These are phyloP conservation scores for Sisor rabdophorus DNA, from an alignment of 2,113 vertebrate species.

Conservation along the genomic window DNA sequence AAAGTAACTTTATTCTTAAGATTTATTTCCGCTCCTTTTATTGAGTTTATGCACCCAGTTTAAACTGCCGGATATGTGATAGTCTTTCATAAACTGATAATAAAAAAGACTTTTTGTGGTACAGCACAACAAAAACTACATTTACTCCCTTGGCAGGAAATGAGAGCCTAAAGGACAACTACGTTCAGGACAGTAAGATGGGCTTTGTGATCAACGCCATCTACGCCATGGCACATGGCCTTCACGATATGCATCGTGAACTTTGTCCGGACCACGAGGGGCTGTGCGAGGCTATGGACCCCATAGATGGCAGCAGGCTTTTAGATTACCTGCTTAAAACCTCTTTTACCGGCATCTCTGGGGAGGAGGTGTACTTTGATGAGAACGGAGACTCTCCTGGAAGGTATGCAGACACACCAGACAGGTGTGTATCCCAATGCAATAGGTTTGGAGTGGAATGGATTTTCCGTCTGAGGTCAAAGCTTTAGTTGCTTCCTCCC, in stretches of 20 bases:
- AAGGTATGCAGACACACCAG: slow-evolving; percentile 69
- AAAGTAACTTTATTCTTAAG: not conserved
- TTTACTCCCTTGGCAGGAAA: slow-evolving; percentile 70
- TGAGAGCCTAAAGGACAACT: slow-evolving; percentile 92
- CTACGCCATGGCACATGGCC: slow-evolving; percentile 95
- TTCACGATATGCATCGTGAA: slow-evolving; percentile 90
- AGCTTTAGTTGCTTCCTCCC: slow-evolving; percentile 55
- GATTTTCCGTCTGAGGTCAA: slow-evolving; percentile 57
- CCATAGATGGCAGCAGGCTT: slow-evolving; percentile 92
- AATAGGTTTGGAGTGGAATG: slow-evolving; percentile 67
- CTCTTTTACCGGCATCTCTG: slow-evolving; percentile 88
- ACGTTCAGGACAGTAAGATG: slow-evolving; percentile 98
- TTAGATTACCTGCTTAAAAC: slow-evolving; percentile 93
- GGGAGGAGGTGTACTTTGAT: slow-evolving; percentile 95
- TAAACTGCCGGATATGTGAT: slow-evolving; percentile 17
- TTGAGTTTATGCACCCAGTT: not conserved
- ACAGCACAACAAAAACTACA: not conserved
- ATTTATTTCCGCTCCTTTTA: not conserved
- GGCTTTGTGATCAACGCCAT: slow-evolving; percentile 99
- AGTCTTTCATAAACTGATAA: not conserved
- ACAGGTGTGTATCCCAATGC: slow-evolving; percentile 48
- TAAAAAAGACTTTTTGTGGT: too few species aligned
- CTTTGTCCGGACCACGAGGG: slow-evolving; percentile 82
- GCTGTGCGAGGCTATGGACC: slow-evolving; percentile 93
- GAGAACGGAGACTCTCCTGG: slow-evolving; percentile 95